Base-by-base conservation (phyloP, 2,113 vertebrate genomes). In the Amphiprion percula region DNA sequence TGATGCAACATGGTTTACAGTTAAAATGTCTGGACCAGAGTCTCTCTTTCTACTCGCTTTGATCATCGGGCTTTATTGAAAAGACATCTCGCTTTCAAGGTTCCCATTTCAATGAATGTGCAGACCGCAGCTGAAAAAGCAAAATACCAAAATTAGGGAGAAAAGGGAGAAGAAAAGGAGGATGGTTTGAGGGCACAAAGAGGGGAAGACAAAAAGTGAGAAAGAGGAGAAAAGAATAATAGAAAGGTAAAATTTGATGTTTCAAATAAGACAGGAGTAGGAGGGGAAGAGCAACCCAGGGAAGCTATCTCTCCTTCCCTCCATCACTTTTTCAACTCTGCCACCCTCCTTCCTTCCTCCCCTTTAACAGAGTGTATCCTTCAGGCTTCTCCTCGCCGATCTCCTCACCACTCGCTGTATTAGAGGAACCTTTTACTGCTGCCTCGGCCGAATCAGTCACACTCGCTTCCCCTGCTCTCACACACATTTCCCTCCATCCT, bases 371-470 rank as follows among this genome's bases (percentile, higher is more conserved):
- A 85, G 71, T 87, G 83, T 80, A 87, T 91, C 88, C 90, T 90
- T 86, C 85, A 86, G 88, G 84, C 87, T 88, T 65, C 86, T 80
- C 67, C 39, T 12, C 80, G 41, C 80, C 73, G 80, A 86, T 90
- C 88, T 90, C 72, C 83, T 90, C 84, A 72, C 90, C 83, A 79
- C 63, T 77, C 58, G 49, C 76, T 72, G 90, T 66, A 88, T 90
- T 88, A 88, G 86, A 85, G 80, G 71, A 90, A 86, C 84, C 87
- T 89, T 91, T 90, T 88, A 88, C 85, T 65, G 82, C 80, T 67
- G 78, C 80, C 88, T 87, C 61, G 66, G 78, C 85, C 74, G 15
- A 87, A 92, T 92, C 89, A 67, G 90, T 91, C 90, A 88, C 88
- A 85, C 86, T 80, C 17, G 24, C 84, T 88, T 83, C 78, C 56